These are phyloP conservation scores for Sisyra nigra DNA, from an alignment of 2,888 invertebrate species.

Conservation along the genomic window DNA sequence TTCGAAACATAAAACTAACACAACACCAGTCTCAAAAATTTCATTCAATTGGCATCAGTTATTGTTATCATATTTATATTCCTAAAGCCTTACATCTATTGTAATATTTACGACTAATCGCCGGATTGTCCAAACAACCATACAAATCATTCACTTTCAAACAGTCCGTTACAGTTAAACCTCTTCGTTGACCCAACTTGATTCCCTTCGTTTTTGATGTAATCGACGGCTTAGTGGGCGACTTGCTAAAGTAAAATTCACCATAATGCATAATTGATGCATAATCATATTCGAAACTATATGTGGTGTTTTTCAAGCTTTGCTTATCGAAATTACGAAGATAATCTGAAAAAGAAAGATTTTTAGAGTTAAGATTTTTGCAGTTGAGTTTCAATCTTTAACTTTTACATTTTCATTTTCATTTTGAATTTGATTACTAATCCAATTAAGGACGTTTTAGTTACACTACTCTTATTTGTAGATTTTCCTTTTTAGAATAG, in stretches of 20 bases:
- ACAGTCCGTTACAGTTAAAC: conserved; percentile 47
- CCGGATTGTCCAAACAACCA: conserved; percentile 36
- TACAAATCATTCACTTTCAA: conserved; percentile 50
- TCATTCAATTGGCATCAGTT: neutral
- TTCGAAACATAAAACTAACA: too few species aligned
- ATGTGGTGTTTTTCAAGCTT: conserved; percentile 43
- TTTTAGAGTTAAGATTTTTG: too few species aligned
- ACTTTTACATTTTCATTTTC: too few species aligned
- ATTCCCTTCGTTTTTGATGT: conserved; percentile 37
- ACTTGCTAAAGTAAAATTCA: conserved; percentile 42
- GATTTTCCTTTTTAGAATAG: too few species aligned
- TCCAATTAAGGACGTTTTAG: too few species aligned
- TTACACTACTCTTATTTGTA: too few species aligned
- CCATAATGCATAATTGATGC: conserved; percentile 71
- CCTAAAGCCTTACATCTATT: conserved; percentile 36
- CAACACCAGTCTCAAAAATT: too few species aligned
- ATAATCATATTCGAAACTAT: conserved; percentile 57
- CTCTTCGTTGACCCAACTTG: conserved; percentile 43
- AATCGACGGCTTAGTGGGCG: conserved; percentile 42
- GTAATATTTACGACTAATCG: conserved; percentile 33
- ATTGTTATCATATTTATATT: conserved; percentile 18
- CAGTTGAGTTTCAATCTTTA: too few species aligned
- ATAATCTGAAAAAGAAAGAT: conserved; percentile 29
- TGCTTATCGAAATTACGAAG: conserved; percentile 47
- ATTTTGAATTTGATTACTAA: too few species aligned